These are phyloP conservation scores for Heliconius himera DNA, from an alignment of 1,140 invertebrate species.

Conservation along the genomic window DNA sequence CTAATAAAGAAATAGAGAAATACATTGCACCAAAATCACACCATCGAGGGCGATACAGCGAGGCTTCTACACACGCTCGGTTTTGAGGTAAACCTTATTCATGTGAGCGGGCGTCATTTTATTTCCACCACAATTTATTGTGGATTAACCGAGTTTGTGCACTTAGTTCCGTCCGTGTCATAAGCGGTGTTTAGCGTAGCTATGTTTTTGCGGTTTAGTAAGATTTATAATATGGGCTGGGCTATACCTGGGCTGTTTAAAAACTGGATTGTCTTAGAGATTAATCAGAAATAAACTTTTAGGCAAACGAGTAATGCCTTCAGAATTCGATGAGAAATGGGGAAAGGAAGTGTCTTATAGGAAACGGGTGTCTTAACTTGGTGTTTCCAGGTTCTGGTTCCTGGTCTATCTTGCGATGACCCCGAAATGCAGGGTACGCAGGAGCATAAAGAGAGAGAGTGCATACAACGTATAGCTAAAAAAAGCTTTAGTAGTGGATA, in stretches of 20 bases:
- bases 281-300: background rate
- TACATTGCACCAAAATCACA: background rate
- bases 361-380: too few species aligned
- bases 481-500: too few species aligned
- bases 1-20: background rate
- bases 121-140: constrained; percentile 45
- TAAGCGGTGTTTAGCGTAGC: constrained; percentile 11
- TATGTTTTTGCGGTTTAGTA: background rate
- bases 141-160: constrained; percentile 37
- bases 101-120: constrained; percentile 51
- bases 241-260: background rate
- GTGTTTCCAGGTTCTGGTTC: too few species aligned
- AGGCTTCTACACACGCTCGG: constrained; percentile 34
- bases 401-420: too few species aligned
- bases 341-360: too few species aligned
- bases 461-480: too few species aligned
- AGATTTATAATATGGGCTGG: background rate
- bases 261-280: too few species aligned
- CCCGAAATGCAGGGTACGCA: too few species aligned
- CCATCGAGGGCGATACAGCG: background rate
- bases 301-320: background rate
- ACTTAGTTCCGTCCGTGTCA: constrained; percentile 3
- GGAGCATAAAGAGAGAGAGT: too few species aligned
- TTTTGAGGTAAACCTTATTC: constrained; percentile 67
- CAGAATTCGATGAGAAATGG: too few species aligned